phyloP scores from a whole-genome alignment of 2,888 invertebrate genomes.

The Rotaria macrura region DNA sequence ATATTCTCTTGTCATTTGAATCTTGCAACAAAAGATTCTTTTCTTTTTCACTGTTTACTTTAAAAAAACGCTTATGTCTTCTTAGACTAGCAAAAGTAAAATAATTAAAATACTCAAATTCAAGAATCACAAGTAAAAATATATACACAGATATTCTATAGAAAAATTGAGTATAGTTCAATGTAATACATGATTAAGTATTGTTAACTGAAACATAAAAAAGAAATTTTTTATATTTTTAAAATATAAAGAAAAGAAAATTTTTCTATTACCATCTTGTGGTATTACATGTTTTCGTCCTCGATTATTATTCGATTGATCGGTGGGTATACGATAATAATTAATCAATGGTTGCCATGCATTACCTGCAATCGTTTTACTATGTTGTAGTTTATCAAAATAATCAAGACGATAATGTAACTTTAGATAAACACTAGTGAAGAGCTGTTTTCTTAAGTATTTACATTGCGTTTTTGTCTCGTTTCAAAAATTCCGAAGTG shows the following conservation, averaged over 20 bases:
- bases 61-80: too few relatives aligned
- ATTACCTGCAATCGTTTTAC: background rate
- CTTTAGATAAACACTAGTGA: background rate
- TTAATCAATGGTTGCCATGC: conserved; percentile 10
- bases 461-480: conserved; percentile 78
- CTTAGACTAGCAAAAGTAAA: too few relatives aligned
- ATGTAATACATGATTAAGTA: background rate
- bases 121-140: background rate
- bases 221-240: background rate
- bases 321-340: background rate
- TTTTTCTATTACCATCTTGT: background rate
- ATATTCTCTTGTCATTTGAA: too few relatives aligned
- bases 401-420: background rate
- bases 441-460: background rate
- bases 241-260: background rate
- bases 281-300: conserved; percentile 13
- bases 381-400: background rate
- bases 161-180: background rate
- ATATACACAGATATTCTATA: background rate
- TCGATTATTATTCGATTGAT: background rate
- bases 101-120: background rate
- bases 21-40: too few relatives aligned
- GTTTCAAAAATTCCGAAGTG: conserved; percentile 82
- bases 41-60: too few relatives aligned
- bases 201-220: background rate